phyloP scores from a whole-genome alignment of 2,113 vertebrate species.

The Pandion haliaetus region DNA sequence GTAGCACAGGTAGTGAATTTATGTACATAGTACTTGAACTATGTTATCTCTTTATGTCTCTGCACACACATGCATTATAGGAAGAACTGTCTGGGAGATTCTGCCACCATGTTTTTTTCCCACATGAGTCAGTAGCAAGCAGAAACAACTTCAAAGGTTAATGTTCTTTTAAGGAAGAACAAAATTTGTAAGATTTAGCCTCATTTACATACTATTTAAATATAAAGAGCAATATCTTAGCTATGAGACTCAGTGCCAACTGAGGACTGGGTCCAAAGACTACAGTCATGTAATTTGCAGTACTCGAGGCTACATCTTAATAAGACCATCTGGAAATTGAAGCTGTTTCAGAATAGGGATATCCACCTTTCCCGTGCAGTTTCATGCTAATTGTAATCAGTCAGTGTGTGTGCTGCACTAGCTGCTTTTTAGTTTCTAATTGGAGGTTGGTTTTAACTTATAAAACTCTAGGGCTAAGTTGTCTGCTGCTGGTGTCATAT shows the following conservation, averaged over 20 bases:
- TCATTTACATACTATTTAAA: not conserved
- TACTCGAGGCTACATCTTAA: not conserved
- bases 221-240: not conserved
- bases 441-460: not conserved
- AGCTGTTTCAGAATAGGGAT: not conserved
- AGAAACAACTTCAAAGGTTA: not conserved
- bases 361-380: not conserved
- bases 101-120: not conserved
- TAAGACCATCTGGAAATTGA: constrained; percentile 14
- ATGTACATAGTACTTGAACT: not conserved
- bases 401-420: not conserved
- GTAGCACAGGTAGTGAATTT: not conserved
- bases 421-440: not conserved
- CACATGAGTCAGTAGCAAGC: not conserved
- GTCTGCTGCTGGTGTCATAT: not conserved
- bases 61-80: not conserved
- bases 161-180: not conserved
- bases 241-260: not conserved
- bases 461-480: not conserved
- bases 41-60: not conserved
- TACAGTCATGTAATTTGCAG: not conserved
- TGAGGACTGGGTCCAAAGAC: not conserved
- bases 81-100: not conserved
- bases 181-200: not conserved
- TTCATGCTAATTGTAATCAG: not conserved